Evolutionary conservation across 2,113 vertebrate species (phyloP).

Genomic region (Hemicordylus capensis): DNA sequence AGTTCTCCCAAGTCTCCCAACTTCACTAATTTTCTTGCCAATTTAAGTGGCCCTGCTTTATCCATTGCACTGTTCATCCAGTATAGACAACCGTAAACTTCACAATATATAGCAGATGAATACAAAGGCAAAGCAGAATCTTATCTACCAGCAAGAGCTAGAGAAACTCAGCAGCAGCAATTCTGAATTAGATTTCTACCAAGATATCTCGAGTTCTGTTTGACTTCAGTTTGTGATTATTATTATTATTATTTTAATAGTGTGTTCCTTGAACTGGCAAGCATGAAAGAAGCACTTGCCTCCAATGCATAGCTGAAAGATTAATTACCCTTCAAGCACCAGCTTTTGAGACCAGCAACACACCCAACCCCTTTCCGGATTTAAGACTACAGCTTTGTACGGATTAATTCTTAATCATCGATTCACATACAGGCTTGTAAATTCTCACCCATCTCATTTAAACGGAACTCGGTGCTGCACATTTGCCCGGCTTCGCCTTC

Average conservation of each 20-base stretch:
- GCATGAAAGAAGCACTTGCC: conserved; percentile 10
- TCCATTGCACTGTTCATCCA: background rate
- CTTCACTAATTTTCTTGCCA: background rate
- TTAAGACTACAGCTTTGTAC: background rate
- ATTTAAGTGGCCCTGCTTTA: background rate
- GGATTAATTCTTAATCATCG: background rate
- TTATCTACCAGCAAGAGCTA: background rate
- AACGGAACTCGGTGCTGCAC: background rate
- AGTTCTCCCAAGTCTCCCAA: background rate
- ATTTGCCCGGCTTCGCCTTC: background rate
- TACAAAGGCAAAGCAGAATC: background rate
- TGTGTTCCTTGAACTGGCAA: conserved; percentile 24
- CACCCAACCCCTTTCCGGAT: conserved; percentile 16
- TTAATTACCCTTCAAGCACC: background rate
- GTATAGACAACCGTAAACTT: background rate
- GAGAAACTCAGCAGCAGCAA: background rate
- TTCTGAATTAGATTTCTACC: background rate
- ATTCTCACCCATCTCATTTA: background rate
- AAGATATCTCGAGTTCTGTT: background rate
- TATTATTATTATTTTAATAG: too few species aligned
- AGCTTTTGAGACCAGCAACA: background rate
- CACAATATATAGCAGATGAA: background rate
- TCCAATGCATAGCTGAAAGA: background rate
- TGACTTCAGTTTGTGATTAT: background rate
- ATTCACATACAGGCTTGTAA: background rate